Percentiles rank a stretch among this genome's conserved stretches.
Evolutionary conservation across 2,113 vertebrate genomes (phyloP).

Genomic region (Apistogramma diplotaenia): DNA sequence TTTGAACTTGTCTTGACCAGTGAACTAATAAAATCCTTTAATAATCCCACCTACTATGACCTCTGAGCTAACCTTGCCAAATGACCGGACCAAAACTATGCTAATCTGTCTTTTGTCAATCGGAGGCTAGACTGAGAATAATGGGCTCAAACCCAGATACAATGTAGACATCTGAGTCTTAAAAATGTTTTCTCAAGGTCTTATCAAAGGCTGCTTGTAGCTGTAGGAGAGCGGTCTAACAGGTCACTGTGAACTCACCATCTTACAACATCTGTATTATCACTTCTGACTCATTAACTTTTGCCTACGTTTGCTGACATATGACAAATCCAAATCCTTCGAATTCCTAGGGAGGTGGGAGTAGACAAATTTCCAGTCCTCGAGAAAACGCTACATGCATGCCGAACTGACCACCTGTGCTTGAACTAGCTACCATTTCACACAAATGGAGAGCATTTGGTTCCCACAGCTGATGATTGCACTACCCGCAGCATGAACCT

Average conservation of each 20-base stretch:
- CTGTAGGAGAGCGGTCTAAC: background rate
- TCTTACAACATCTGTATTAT: conserved; percentile 22
- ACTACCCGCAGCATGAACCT: conserved; percentile 68
- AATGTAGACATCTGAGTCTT: conserved; percentile 5
- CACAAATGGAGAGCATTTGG: conserved; percentile 70
- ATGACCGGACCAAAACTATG: conserved; percentile 40
- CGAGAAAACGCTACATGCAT: conserved; percentile 58
- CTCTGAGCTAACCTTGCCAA: conserved; percentile 21
- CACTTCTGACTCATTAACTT: conserved; percentile 16
- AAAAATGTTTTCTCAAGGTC: background rate
- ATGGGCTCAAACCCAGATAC: conserved; percentile 24
- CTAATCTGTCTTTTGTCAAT: conserved; percentile 48
- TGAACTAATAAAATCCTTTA: conserved; percentile 40
- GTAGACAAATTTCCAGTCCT: conserved; percentile 22
- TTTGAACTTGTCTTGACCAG: conserved; percentile 49
- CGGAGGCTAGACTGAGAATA: conserved; percentile 22
- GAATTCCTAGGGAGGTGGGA: conserved; percentile 44
- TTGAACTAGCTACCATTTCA: conserved; percentile 52
- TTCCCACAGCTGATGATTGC: conserved; percentile 76
- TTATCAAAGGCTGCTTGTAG: background rate
- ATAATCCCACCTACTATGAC: conserved; percentile 40
- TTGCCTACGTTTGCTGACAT: conserved; percentile 31
- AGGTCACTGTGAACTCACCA: background rate
- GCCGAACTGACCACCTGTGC: conserved; percentile 65
- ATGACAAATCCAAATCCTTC: conserved; percentile 34